Evolutionary conservation across 1,140 invertebrate species (phyloP), one percentile per base, ranked within the genome.

Genomic region (Drepana arcuata): DNA sequence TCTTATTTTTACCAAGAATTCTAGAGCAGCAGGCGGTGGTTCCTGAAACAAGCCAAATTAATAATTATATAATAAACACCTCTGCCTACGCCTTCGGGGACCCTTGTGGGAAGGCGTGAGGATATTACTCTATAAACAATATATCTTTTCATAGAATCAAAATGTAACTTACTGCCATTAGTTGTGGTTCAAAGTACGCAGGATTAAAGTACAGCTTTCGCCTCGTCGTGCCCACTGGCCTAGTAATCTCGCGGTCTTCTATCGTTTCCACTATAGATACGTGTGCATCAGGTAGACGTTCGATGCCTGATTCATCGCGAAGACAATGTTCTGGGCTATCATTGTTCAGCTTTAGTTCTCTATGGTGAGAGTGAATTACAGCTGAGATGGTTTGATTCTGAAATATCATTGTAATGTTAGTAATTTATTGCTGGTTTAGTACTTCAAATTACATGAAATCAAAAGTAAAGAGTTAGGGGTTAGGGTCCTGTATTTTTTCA

Each of bases 161-260:
- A n/a, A n/a, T n/a, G n/a, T n/a, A n/a, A 83, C 86, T 87, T 85
- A 94, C 93, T 79, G 91, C 73, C 53, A 95, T 81, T 14, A 94
- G 62, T 60, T 95, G 92, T 24, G 91, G 91, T 62, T 95, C 93
- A 59, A 95, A 95, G 61, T 94, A 95, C 1, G 93, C 92, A 1
- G 93, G 93, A 73, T 95, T 95, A 51, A 95, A 94, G 59, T 94
- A 94, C 0, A 95, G 82, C 57, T 95, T 94, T 41, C 90, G 88
- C 34, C 92, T 83, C 5, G 90, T 88, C 36, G 85, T 88, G 5
- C 89, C 85, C 41, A 91, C 89, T 29, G 88, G 86, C 46, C 86
- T 73, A 1, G 89, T 72, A 30, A 86, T 86, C 49, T 90, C 88
- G 33, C 88, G 69, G 28, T 90, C 88, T 29, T 91, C 92, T 18